Evolutionary conservation across 2,888 invertebrate species (phyloP).

Genomic region (Lampropteryx suffumata): DNA sequence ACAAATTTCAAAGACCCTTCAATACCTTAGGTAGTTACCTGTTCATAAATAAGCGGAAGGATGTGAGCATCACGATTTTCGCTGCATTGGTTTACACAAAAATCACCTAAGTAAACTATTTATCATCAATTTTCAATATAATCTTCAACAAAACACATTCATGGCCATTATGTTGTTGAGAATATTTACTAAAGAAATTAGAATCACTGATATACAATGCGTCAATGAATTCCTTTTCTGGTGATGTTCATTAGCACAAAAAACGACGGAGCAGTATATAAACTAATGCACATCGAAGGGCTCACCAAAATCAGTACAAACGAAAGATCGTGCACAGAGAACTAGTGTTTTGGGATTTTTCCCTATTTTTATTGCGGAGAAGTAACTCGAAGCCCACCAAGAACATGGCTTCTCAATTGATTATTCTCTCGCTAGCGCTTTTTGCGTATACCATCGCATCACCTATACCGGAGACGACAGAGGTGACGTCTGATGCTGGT

Average conservation of each 20-base stretch:
- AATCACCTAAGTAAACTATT: conserved; percentile 47
- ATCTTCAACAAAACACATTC: conserved; percentile 63
- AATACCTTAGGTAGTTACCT: not conserved
- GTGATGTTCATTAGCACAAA: conserved; percentile 64
- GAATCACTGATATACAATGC: conserved; percentile 49
- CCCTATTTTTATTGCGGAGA: conserved; percentile 51
- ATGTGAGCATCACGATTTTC: conserved; percentile 32
- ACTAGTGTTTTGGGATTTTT: conserved; percentile 44
- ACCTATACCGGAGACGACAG: conserved; percentile 45
- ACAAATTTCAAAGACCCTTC: too few relatives aligned
- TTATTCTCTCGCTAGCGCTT: conserved; percentile 60
- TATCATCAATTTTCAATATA: conserved; percentile 52
- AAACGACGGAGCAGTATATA: conserved; percentile 62
- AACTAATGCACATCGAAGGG: conserved; percentile 42
- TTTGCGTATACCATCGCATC: conserved; percentile 48
- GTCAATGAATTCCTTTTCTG: conserved; percentile 68
- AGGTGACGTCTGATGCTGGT: conserved; percentile 47
- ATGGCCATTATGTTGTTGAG: conserved; percentile 76
- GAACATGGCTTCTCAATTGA: conserved; percentile 59
- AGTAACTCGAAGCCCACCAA: conserved; percentile 54
- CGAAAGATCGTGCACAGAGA: conserved; percentile 39
- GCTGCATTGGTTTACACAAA: conserved; percentile 31
- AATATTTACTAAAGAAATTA: conserved; percentile 63
- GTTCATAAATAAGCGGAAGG: conserved; percentile 44
- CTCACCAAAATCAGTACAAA: conserved; percentile 41